These are phyloP conservation scores for Colostygia pectinataria DNA, from an alignment of 2,888 invertebrate genomes.

Conservation along the genomic window DNA sequence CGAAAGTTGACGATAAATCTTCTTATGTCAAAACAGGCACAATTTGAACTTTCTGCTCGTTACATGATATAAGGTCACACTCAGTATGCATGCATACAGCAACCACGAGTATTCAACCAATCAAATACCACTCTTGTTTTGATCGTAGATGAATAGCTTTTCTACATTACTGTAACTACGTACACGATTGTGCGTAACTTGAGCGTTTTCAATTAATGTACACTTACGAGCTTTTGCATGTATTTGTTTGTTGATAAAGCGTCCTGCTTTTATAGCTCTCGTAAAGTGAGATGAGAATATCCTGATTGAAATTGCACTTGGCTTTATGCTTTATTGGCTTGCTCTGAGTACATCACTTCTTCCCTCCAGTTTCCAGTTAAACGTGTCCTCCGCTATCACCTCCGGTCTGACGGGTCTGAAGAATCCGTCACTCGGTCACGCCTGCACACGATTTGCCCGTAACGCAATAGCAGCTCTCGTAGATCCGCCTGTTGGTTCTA, in stretches of 20 bases:
- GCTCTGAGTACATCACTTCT: conserved; percentile 50
- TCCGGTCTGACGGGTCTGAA: conserved; percentile 29
- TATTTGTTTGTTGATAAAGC: conserved; percentile 45
- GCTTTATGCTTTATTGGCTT: conserved; percentile 57
- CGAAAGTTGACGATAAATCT: conserved; percentile 38
- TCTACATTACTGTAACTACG: not conserved
- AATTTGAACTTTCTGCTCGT: conserved; percentile 21
- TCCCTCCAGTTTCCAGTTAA: conserved; percentile 30
- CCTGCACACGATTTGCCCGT: conserved; percentile 47
- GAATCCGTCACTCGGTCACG: conserved; percentile 47
- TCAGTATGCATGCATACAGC: conserved; percentile 7
- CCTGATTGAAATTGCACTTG: conserved; percentile 61
- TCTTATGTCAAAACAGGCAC: conserved; percentile 32
- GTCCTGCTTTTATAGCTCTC: conserved; percentile 52
- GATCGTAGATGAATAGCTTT: conserved; percentile 2
- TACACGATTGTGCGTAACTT: conserved; percentile 9
- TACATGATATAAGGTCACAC: conserved; percentile 15
- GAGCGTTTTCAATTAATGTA: conserved; percentile 17
- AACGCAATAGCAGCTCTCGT: conserved; percentile 55
- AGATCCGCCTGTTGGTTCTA: conserved; percentile 39
- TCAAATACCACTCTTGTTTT: conserved; percentile 6
- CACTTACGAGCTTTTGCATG: conserved; percentile 17
- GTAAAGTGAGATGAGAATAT: conserved; percentile 57
- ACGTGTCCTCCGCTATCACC: no score
- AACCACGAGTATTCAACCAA: not conserved